Evolutionary conservation across 2,797 vertebrate genomes (phyloP).

Genomic region (Paratrypauchen microcephalus): DNA sequence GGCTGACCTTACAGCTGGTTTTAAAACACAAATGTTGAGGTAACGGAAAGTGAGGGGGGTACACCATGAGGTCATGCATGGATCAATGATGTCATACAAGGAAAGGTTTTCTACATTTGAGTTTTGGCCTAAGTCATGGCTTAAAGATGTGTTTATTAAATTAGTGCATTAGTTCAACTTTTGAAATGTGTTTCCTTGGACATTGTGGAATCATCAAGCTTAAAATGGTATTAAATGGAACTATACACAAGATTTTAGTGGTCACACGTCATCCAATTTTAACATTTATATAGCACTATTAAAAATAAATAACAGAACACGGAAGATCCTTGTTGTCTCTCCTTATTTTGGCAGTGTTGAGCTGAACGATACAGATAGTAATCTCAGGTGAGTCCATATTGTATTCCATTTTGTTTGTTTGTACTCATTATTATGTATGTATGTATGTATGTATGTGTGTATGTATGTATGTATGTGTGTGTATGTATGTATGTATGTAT

Average conservation of each 20-base stretch:
- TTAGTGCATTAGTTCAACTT: background rate
- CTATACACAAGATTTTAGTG: background rate
- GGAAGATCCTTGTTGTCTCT: no score
- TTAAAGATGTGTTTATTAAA: background rate
- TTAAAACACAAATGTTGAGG: slow-evolving; percentile 20
- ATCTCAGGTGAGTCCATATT: no score
- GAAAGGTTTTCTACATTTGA: background rate
- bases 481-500: no score
- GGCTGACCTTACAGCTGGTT: slow-evolving; percentile 1
- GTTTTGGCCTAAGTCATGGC: background rate
- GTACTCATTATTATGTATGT: no score
- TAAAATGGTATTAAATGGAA: background rate
- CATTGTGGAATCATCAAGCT: no score
- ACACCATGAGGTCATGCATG: slow-evolving; percentile 30
- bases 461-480: no score
- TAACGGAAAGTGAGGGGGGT: slow-evolving; percentile 21
- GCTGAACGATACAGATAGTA: no score
- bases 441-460: no score
- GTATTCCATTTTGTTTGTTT: no score
- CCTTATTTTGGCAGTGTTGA: no score
- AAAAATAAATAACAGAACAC: no score
- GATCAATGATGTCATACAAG: slow-evolving; percentile 1
- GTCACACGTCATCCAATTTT: background rate
- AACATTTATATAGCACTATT: no score
- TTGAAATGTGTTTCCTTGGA: background rate